Base-by-base conservation (phyloP, 2,888 invertebrate species). In the Eudasyphora cyanicolor region DNA sequence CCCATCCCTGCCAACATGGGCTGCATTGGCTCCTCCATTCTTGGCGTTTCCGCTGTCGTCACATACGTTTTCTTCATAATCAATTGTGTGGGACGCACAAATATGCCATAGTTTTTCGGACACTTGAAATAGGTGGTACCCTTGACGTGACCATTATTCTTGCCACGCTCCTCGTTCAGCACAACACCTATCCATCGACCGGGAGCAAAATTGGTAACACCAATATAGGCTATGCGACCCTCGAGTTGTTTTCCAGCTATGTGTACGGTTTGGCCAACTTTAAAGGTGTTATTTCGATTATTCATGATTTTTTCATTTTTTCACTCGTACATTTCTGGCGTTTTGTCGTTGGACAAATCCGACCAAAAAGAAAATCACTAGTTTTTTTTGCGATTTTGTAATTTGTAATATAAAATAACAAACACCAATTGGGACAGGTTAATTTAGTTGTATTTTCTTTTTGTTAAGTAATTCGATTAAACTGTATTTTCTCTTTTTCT, bases 151-250 rank as follows among this genome's bases (percentile, higher is more conserved):
- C 99, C 99, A 93, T 99, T 98, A 91, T 99, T 99, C 91, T 98
- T 98, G 29, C 99, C 99, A 91, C 96, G 97, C 0, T 98, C 94
- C 89, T 98, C 98, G 90, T 99, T 98, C 76, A 99, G 93, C 81
- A 97, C 95, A 2, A 99, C 95, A 10, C 99, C 99, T 87, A 99
- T 96, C 98, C 98, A 98, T 92, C 96, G 96, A 79, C 99, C 99
- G 71, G 95, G 93, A 0, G 98, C 97, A 92, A 99, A 99, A 54
- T 95, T 94, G 0, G 99, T 98, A 86, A 95, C 93, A 0, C 99
- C 99, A 75, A 97, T 94, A 91, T 96, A 99, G 0, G 98, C 98
- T 27, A 99, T 95, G 0, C 95, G 95, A 2, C 99, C 99, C 89
- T 95, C 95, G 49, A 96, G 95, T 87, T 96, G 97, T 92, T 98